Evolutionary conservation across 1,140 invertebrate species (phyloP).

Genomic region (Drusus annulatus): DNA sequence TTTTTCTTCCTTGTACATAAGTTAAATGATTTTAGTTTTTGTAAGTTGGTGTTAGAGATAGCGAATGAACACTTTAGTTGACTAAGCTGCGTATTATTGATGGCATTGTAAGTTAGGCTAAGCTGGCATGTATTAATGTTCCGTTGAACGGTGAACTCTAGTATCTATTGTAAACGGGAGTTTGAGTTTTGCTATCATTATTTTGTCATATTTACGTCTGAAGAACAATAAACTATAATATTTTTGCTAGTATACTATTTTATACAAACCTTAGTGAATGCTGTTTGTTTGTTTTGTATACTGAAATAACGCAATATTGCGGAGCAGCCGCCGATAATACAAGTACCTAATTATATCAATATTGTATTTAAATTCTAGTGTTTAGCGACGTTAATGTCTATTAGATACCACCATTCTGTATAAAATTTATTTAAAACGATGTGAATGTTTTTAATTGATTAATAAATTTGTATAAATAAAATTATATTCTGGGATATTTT

Average conservation of each 20-base stretch:
- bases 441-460: conserved; percentile 47
- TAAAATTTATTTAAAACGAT: conserved; percentile 40
- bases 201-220: conserved; percentile 20
- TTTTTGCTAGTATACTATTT: conserved; percentile 45
- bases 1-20: conserved; percentile 1
- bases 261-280: not conserved
- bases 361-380: conserved; percentile 35
- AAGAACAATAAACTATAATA: conserved; percentile 43
- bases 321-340: not conserved
- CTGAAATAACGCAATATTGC: conserved; percentile 17
- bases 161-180: not conserved
- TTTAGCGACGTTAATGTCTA: conserved; percentile 30
- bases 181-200: conserved; percentile 4
- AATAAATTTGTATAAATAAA: conserved; percentile 50
- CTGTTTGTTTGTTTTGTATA: not conserved
- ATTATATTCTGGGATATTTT: conserved; percentile 36
- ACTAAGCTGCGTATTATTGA: conserved; percentile 5
- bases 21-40: conserved; percentile 9
- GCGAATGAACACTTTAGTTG: conserved; percentile 15
- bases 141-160: not conserved
- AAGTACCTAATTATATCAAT: conserved; percentile 46
- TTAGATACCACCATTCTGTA: conserved; percentile 44
- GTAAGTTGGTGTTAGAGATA: not conserved
- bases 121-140: not conserved
- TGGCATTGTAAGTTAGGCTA: conserved; percentile 3